Percentiles rank a stretch among this genome's conserved stretches.
phyloP scores from a whole-genome alignment of 2,888 invertebrate species.

The Sminthurides aquaticus region DNA sequence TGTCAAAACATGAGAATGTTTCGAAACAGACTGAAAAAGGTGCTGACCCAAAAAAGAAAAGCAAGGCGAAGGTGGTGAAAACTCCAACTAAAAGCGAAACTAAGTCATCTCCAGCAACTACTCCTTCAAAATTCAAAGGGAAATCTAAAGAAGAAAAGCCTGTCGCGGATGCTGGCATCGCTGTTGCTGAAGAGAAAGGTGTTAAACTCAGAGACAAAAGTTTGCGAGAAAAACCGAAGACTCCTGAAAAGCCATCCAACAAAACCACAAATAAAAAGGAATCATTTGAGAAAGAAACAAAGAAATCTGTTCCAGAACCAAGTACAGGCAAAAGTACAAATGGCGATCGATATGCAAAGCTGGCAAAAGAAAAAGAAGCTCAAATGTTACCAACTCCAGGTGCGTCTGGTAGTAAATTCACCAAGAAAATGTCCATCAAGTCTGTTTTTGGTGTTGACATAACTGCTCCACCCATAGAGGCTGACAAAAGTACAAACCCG shows the following conservation, averaged over 20 bases:
- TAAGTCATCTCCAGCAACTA: not conserved
- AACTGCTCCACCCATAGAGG: conserved; percentile 61
- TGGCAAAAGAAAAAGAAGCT: conserved; percentile 23
- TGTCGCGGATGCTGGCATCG: not conserved
- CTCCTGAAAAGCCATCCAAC: not conserved
- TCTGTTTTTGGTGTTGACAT: conserved; percentile 75
- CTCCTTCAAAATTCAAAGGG: not conserved
- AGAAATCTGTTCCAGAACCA: not conserved
- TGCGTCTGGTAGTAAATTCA: conserved; percentile 29
- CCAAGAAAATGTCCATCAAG: conserved; percentile 55
- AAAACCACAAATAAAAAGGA: conserved; percentile 10
- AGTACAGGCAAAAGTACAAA: conserved; percentile 12
- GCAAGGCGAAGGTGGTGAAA: not conserved
- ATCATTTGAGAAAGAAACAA: conserved; percentile 2
- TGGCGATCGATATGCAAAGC: conserved; percentile 8
- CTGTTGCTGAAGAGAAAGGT: not conserved
- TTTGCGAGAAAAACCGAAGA: not conserved
- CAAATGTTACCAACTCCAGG: conserved; percentile 29
- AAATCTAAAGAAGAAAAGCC: conserved; percentile 1
- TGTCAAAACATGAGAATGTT: not conserved
- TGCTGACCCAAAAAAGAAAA: conserved; percentile 24
- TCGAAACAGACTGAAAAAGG: not conserved
- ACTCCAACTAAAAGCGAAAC: not conserved
- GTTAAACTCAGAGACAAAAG: not conserved
- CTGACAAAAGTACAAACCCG: conserved; percentile 11